These are phyloP conservation scores for Protonibea diacanthus DNA, from an alignment of 2,797 vertebrate genomes.

Conservation along the genomic window DNA sequence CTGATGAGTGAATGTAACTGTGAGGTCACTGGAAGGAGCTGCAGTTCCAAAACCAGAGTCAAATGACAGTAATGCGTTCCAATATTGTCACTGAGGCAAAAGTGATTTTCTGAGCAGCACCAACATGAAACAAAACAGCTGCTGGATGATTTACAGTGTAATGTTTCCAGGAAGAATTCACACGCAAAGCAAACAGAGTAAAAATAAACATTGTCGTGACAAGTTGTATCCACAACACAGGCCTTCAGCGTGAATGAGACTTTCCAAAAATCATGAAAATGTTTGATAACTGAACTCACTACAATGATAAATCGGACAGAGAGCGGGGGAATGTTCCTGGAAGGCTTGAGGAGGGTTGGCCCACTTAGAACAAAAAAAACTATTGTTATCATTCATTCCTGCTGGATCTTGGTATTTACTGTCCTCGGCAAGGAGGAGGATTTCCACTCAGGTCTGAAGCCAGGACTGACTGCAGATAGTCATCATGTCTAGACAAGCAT, in stretches of 20 bases:
- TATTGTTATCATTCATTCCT: slow-evolving; percentile 19
- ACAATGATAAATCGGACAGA: background rate
- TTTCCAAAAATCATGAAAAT: slow-evolving; percentile 33
- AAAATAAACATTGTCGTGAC: background rate
- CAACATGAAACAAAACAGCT: slow-evolving; percentile 24
- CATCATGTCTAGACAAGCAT: slow-evolving; percentile 30
- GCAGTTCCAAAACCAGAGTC: slow-evolving; percentile 16
- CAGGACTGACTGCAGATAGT: background rate
- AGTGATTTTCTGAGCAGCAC: background rate
- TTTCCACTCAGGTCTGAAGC: background rate
- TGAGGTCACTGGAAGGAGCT: slow-evolving; percentile 13
- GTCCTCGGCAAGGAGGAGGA: slow-evolving; percentile 29
- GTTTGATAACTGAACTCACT: slow-evolving; percentile 10
- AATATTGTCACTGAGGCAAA: slow-evolving; percentile 5
- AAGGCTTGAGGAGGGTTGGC: background rate
- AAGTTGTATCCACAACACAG: slow-evolving; percentile 17
- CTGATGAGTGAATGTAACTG: background rate
- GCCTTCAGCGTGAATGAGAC: slow-evolving; percentile 21
- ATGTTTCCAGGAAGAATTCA: slow-evolving; percentile 24
- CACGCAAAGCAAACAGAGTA: background rate
- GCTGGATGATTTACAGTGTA: slow-evolving; percentile 5
- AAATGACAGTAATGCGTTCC: background rate
- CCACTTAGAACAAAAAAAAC: slow-evolving; percentile 17
- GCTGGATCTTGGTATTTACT: slow-evolving; percentile 23
- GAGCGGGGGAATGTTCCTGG: background rate